phyloP scores from a whole-genome alignment of 2,888 invertebrate species.

The Congeria kusceri region DNA sequence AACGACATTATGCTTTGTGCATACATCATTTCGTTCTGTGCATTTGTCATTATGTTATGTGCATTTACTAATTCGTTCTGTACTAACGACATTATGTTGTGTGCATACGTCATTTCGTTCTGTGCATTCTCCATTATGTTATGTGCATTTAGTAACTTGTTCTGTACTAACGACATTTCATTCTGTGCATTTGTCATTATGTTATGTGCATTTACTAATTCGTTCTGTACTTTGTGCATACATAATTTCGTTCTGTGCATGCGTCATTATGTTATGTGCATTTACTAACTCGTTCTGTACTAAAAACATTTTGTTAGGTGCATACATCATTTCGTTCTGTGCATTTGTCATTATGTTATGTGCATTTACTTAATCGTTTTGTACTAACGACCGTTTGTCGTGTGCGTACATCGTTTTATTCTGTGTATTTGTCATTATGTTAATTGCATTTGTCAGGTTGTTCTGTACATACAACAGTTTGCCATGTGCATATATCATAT shows the following conservation, averaged over 20 bases:
- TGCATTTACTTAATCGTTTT: too few species aligned
- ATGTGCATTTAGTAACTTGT: not conserved
- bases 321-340: not conserved
- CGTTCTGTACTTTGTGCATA: constrained; percentile 5
- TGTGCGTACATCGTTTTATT: too few species aligned
- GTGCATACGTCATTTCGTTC: not conserved
- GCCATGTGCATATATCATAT: not conserved
- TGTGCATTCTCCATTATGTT: not conserved
- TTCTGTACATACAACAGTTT: too few species aligned
- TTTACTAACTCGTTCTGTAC: not conserved
- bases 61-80: not conserved
- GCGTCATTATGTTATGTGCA: too few species aligned
- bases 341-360: constrained; percentile 2
- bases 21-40: too few species aligned
- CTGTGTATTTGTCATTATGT: too few species aligned
- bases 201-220: constrained; percentile 1
- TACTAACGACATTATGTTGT: not conserved
- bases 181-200: too few species aligned
- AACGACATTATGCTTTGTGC: too few species aligned
- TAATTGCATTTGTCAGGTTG: too few species aligned
- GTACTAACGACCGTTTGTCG: too few species aligned
- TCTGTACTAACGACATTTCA: constrained; percentile 2
- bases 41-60: too few species aligned
- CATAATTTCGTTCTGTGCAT: too few species aligned
- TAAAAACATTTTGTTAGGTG: not conserved